Evolutionary conservation across 1,140 invertebrate genomes (phyloP), one percentile per base, ranked within the genome.

Genomic region (Bicyclus anynana): DNA sequence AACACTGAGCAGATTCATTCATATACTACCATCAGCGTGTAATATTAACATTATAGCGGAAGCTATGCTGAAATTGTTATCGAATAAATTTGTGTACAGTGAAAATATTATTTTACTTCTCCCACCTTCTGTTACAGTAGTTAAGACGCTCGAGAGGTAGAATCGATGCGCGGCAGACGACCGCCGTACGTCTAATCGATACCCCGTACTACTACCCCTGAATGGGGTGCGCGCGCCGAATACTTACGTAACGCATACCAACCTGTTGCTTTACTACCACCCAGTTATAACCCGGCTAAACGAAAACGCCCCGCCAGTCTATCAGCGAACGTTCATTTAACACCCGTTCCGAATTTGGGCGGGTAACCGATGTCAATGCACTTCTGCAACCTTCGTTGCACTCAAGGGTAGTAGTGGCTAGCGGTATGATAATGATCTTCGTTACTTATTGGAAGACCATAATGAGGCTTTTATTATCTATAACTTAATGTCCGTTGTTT

Each of bases 201-300:
- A 81, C 44, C 52, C 49, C 78, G 81, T 86, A 86, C 74, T 72
- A 84, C 75, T 66, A 38, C 59, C 59, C n/a, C 69, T 86, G 74
- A 86, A 86, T 84, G 81, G 65, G 59, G 20, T 87, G 84, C 84
- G 84, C 84, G 84, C 84, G 84, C 83, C 67, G 63, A 14, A n/a
- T 51, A 42, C 75, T 84, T 83, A 83, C 80, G 75, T 84, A 87
- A 87, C 74, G 80, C 80, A 84, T 49, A 59, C 62, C 54, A 61
- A 62, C 84, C 81, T 87, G 84, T 87, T 87, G 84, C 77, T 74
- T 69, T 81, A 83, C 80, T 80, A 82, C 74, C 77, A 76, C 71
- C 70, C 74, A 76, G 72, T 60, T 83, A 82, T 79, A 76, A 87
- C 62, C 68, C 80, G 52, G 52, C 80, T 48, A 55, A 55, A 61